Percentiles rank a stretch among this genome's conserved stretches.
These are phyloP conservation scores for Pyrocoelia pectoralis DNA, from an alignment of 2,888 invertebrate genomes.

Conservation along the genomic window DNA sequence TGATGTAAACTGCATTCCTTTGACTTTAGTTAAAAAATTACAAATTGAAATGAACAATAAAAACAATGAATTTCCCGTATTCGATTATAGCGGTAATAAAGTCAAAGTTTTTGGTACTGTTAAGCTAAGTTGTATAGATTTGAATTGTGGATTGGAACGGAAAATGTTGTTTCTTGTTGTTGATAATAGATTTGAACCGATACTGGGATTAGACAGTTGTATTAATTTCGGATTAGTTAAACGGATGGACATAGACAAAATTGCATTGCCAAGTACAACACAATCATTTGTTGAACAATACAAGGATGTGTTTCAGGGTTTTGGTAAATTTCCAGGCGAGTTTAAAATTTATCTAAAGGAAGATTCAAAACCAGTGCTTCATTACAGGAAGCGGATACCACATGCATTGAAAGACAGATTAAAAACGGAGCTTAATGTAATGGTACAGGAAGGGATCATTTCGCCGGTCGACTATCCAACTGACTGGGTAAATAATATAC, in stretches of 20 bases:
- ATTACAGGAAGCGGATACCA: too few species aligned
- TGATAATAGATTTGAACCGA: constrained; percentile 8
- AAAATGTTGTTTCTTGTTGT: background rate
- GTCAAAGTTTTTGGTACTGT: background rate
- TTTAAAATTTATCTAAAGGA: background rate
- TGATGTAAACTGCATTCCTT: background rate
- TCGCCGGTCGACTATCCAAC: too few species aligned
- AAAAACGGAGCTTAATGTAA: too few species aligned
- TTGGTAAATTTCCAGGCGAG: background rate
- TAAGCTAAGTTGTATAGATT: background rate
- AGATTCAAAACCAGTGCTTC: too few species aligned
- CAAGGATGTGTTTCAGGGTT: background rate
- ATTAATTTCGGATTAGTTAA: constrained; percentile 3
- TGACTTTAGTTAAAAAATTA: background rate
- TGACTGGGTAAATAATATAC: too few species aligned
- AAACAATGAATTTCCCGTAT: background rate
- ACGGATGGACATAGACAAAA: constrained; percentile 4
- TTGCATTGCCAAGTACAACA: background rate
- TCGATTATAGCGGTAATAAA: background rate
- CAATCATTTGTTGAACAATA: background rate
- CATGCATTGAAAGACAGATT: too few species aligned
- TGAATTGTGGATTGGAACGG: background rate
- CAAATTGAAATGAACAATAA: background rate
- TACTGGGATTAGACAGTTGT: background rate
- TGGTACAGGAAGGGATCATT: too few species aligned